Evolutionary conservation across 2,113 vertebrate genomes (phyloP).

Genomic region (Notechis scutatus): DNA sequence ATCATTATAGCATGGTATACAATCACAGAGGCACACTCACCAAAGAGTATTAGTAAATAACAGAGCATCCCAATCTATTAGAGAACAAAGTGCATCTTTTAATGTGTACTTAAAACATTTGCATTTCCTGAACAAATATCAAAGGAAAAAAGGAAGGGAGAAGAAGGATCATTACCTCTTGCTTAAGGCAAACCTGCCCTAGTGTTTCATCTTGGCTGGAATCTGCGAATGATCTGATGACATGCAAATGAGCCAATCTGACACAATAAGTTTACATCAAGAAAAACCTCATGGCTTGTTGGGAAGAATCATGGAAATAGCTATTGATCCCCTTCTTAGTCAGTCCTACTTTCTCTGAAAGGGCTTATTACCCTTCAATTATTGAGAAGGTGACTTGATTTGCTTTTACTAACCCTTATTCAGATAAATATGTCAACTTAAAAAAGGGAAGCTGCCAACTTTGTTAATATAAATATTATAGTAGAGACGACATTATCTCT

Average conservation of each 20-base stretch:
- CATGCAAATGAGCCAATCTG: background rate
- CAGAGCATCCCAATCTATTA: background rate
- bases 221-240: background rate
- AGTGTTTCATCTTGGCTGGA: background rate
- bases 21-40: background rate
- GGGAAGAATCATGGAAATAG: background rate
- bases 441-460: background rate
- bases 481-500: background rate
- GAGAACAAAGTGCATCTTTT: background rate
- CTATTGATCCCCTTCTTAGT: background rate
- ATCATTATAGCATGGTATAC: background rate
- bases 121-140: background rate
- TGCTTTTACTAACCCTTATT: background rate
- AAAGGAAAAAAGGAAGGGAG: background rate
- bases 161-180: background rate
- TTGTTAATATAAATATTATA: background rate
- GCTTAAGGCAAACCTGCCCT: background rate
- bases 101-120: background rate
- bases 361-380: background rate
- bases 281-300: background rate
- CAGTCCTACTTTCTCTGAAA: background rate
- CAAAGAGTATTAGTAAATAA: background rate
- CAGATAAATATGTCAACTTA: background rate
- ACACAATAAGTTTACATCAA: background rate
- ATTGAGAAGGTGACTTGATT: background rate